These are phyloP conservation scores for Thereva nobilitata DNA, from an alignment of 2,888 invertebrate species.

Conservation along the genomic window DNA sequence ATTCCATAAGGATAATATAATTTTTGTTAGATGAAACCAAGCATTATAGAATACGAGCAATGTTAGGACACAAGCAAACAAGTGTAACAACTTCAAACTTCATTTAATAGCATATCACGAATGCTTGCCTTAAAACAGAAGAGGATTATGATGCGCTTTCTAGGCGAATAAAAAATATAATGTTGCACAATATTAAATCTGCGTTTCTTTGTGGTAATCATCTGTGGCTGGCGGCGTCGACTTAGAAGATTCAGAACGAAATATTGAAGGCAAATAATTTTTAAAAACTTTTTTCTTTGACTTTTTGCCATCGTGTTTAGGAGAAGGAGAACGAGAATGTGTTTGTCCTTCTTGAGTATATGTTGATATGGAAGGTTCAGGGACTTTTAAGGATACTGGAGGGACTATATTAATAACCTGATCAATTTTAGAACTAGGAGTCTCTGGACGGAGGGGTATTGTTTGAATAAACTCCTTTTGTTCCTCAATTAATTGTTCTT, in stretches of 20 bases:
- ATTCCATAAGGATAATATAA: no score
- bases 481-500: conserved; percentile 9
- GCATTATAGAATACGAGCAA: no score
- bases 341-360: not conserved
- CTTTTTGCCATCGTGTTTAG: conserved; percentile 40
- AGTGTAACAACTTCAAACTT: no score
- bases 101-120: no score
- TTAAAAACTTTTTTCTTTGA: conserved; percentile 41
- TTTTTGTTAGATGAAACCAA: no score
- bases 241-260: conserved; percentile 46
- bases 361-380: not conserved
- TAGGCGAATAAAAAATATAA: not conserved
- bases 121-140: conserved; percentile 24
- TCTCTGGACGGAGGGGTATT: not conserved
- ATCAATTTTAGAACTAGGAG: not conserved
- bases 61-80: no score
- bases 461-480: not conserved
- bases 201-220: conserved; percentile 38
- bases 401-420: no score
- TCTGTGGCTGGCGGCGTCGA: conserved; percentile 22
- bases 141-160: not conserved
- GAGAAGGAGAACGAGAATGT: conserved; percentile 38
- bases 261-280: conserved; percentile 44
- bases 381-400: conserved; percentile 6
- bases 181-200: conserved; percentile 28